phyloP scores from a whole-genome alignment of 2,888 invertebrate species.

The Cenopis cana region DNA sequence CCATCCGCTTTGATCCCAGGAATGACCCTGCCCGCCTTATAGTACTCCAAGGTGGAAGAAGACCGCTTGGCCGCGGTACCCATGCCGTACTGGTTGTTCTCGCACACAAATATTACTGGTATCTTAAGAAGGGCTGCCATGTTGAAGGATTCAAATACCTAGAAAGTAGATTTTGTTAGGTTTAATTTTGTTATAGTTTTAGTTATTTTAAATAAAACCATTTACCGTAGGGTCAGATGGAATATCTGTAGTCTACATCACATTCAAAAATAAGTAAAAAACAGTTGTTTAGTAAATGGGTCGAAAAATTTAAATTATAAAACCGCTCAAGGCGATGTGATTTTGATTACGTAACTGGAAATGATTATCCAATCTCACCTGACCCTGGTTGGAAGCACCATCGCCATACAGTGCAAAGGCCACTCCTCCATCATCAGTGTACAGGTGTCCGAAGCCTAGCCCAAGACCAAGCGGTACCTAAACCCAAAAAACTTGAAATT shows the following conservation, averaged over 20 bases:
- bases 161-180: neutral
- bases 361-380: slow-evolving; percentile 87
- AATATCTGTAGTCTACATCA: too few relatives aligned
- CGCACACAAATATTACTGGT: slow-evolving; percentile 94
- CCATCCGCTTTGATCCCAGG: slow-evolving; percentile 97
- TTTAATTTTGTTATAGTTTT: too few relatives aligned
- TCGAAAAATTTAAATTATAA: too few relatives aligned
- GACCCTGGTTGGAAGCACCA: slow-evolving; percentile 94
- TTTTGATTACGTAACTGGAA: neutral
- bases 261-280: too few relatives aligned
- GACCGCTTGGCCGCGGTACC: slow-evolving; percentile 93
- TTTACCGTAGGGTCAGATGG: too few relatives aligned
- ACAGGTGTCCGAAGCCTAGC: slow-evolving; percentile 94
- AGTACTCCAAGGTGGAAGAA: slow-evolving; percentile 93
- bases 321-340: too few relatives aligned
- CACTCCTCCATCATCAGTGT: slow-evolving; percentile 90
- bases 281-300: too few relatives aligned
- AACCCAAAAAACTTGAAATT: neutral
- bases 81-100: slow-evolving; percentile 98
- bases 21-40: slow-evolving; percentile 93
- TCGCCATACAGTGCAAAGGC: slow-evolving; percentile 95
- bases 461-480: slow-evolving; percentile 95
- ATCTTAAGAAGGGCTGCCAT: slow-evolving; percentile 95
- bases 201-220: too few relatives aligned
- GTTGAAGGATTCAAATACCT: slow-evolving; percentile 83